Conservation (phyloP, 2,113 vertebrate genomes). For the Sclerurus mexicanus region DNA sequence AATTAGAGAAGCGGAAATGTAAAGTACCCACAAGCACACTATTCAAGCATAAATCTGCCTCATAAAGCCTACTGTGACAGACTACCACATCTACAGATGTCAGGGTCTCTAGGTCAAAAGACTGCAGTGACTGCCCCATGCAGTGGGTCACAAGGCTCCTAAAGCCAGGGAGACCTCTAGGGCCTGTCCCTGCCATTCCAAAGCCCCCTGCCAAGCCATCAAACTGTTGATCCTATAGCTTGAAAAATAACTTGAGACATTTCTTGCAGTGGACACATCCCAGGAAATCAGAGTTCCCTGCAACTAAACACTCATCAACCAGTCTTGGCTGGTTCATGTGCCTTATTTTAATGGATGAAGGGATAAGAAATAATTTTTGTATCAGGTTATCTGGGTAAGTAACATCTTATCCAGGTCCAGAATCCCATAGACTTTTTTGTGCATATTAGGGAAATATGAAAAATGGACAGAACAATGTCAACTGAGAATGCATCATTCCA, state of each 20-base stretch:
- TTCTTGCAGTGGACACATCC: background rate
- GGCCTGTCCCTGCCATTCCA: background rate
- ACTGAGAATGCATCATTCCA: background rate
- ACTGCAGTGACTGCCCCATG: background rate
- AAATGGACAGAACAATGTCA: background rate
- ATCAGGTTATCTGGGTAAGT: background rate
- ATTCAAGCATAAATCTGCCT: constrained; percentile 18
- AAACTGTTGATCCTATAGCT: background rate
- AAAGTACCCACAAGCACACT: background rate
- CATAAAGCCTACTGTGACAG: background rate
- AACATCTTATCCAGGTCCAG: background rate
- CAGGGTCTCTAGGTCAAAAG: constrained; percentile 30
- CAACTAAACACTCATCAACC: constrained; percentile 1
- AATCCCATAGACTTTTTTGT: background rate
- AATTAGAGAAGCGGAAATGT: background rate
- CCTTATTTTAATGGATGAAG: background rate
- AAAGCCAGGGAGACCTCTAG: background rate
- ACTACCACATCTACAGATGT: background rate
- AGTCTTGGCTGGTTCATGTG: background rate
- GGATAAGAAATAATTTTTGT: background rate
- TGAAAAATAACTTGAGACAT: constrained; percentile 21
- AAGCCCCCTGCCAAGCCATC: background rate
- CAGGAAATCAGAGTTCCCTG: background rate
- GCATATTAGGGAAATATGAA: background rate
- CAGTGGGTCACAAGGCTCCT: background rate